A percentile compares a stretch with the other conserved stretches of the same genome.
phyloP scores from a whole-genome alignment of 2,113 vertebrate species.

The Psammodynastes pulverulentus region DNA sequence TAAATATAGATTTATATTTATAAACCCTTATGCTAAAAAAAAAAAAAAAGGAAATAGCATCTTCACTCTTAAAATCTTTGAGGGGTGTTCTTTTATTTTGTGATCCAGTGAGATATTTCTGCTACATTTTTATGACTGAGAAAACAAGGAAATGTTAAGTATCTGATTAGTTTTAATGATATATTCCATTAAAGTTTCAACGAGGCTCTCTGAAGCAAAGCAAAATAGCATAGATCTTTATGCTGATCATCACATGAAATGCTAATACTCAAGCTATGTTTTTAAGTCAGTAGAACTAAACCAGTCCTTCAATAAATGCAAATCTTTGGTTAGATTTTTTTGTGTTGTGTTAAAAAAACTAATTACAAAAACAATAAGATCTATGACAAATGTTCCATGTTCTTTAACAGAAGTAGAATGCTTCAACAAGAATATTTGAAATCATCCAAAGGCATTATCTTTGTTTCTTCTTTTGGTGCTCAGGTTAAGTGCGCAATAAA shows the following conservation, averaged over 20 bases:
- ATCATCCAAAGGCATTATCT: not conserved
- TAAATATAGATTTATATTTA: not conserved
- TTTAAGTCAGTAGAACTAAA: not conserved
- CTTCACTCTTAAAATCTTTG: not conserved
- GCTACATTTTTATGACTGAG: not conserved
- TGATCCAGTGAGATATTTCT: not conserved
- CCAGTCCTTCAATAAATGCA: not conserved
- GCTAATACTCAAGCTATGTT: not conserved
- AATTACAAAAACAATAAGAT: not conserved
- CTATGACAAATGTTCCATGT: not conserved
- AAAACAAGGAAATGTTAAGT: not conserved
- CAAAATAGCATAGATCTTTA: not conserved
- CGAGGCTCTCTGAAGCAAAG: not conserved
- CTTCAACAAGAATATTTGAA: conserved; percentile 18
- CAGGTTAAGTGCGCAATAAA: conserved; percentile 20
- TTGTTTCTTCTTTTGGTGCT: not conserved
- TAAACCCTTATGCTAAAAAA: not conserved
- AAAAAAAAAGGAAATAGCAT: not conserved
- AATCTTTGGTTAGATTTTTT: not conserved
- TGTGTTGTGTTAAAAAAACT: not conserved
- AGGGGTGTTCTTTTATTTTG: not conserved
- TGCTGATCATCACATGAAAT: not conserved
- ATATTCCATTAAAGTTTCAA: not conserved
- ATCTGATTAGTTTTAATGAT: not conserved
- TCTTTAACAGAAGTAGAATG: conserved; percentile 22